Conservation (phyloP, 2,888 invertebrate genomes). For the Nebria brevicollis region DNA sequence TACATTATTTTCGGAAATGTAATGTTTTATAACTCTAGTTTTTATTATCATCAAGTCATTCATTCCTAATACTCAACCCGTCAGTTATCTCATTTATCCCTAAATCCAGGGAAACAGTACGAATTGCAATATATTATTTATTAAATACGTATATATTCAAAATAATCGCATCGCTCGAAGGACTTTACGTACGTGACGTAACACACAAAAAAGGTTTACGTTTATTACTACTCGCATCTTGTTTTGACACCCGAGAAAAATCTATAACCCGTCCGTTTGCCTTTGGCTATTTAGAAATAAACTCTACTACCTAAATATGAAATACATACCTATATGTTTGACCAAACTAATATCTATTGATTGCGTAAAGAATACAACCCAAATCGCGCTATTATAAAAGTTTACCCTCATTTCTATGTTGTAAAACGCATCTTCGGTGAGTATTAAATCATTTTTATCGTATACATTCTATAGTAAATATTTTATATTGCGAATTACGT, state of each 20-base stretch:
- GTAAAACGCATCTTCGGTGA: background rate
- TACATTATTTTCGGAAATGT: slow-evolving; percentile 45
- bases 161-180: background rate
- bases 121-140: background rate
- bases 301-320: slow-evolving; percentile 33
- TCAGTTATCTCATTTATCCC: background rate
- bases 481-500: too few relatives aligned
- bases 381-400: background rate
- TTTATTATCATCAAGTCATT: slow-evolving; percentile 15
- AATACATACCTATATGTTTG: background rate
- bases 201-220: background rate
- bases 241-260: slow-evolving; percentile 42
- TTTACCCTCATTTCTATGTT: background rate
- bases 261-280: slow-evolving; percentile 31
- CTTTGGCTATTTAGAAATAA: slow-evolving; percentile 36
- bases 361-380: slow-evolving; percentile 22
- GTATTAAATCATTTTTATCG: background rate
- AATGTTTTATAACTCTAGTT: slow-evolving; percentile 32
- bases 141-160: background rate
- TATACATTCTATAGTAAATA: too few relatives aligned
- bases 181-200: too few relatives aligned
- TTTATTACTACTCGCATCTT: slow-evolving; percentile 37
- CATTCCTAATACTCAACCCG: background rate
- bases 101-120: background rate
- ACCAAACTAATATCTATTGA: background rate